phyloP scores from a whole-genome alignment of 2,113 vertebrate species.

The Verasper variegatus region DNA sequence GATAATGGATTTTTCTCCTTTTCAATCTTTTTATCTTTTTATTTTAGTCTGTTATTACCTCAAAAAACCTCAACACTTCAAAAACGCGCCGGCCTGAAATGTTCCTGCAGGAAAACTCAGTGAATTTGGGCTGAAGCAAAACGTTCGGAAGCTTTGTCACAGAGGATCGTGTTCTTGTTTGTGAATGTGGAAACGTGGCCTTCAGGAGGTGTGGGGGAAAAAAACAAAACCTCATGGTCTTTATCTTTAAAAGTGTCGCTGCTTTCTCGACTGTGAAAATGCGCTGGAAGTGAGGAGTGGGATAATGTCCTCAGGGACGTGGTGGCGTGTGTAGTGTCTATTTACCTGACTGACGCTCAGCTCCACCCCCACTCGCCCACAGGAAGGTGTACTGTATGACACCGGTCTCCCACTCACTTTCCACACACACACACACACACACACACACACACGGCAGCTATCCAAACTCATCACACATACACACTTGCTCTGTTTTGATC shows the following conservation, averaged over 20 bases:
- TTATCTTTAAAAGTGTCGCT: slow-evolving; percentile 39
- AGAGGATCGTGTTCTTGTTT: slow-evolving; percentile 10
- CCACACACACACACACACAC: slow-evolving; percentile 10
- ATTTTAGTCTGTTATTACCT: slow-evolving; percentile 19
- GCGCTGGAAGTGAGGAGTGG: slow-evolving; percentile 44
- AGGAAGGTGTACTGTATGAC: slow-evolving; percentile 64
- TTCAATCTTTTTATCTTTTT: slow-evolving; percentile 10
- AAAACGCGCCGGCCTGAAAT: background rate
- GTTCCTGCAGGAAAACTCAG: background rate
- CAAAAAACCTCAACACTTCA: slow-evolving; percentile 8
- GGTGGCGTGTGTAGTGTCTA: slow-evolving; percentile 59
- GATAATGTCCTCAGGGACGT: slow-evolving; percentile 59
- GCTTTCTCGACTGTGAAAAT: slow-evolving; percentile 43
- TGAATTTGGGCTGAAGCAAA: background rate
- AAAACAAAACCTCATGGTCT: background rate
- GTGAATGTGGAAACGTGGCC: slow-evolving; percentile 30
- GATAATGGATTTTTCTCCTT: slow-evolving; percentile 64
- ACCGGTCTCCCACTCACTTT: slow-evolving; percentile 66
- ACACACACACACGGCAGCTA: slow-evolving; percentile 2
- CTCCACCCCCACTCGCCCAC: slow-evolving; percentile 69
- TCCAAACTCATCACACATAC: slow-evolving; percentile 1
- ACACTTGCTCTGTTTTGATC: slow-evolving; percentile 18
- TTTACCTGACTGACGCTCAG: slow-evolving; percentile 65
- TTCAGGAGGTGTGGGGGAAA: slow-evolving; percentile 27
- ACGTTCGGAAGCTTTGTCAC: background rate